Base-by-base conservation (phyloP, 2,113 vertebrate genomes). In the Ardeotis arabs region DNA sequence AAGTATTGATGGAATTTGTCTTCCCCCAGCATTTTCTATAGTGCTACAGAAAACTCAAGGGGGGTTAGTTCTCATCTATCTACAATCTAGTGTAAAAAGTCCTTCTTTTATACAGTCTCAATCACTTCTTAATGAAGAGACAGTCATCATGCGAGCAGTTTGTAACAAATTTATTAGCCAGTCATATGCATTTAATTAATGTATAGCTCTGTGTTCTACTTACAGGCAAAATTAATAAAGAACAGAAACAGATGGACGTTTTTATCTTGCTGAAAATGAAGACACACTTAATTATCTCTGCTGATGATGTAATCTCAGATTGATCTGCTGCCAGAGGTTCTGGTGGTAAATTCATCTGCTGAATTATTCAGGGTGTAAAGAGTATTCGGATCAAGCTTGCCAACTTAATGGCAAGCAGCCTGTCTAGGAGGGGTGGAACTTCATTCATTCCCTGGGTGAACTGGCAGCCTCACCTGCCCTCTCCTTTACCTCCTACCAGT, bases 161-260 rank as follows among this genome's bases (percentile, higher is more conserved):
- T 93, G 21, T 72, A 84, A 82, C 18, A 92, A 70, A 92, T 95
- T 95, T 95, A 93, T 97, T 95, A 96, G 68, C 41, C 76, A 95
- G 56, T 89, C 85, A 75, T 88, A 94, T 91, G 84, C 64, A 91
- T 95, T 97, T 95, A 97, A 96, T 96, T 97, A 96, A 96, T 83
- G 35, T 90, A 95, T 89, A 93, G 70, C 66, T 85, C 83, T 87
- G n/a, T 72, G 69, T 94, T 87, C 81, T 84, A 87, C 77, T 97
- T 93, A 92, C n/a, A 95, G 56, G 66, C 78, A 89, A 89, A 94
- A 94, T 91, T 88, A 95, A 96, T 90, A 81, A 95, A 81, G 76
- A 90, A 72, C 31, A 86, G 84, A 94, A 96, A 81, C 83, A 97
- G 92, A 94, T 92, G 87, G 89, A 95, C 0, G 0, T 86, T 83